Evolutionary conservation across 2,888 invertebrate genomes (phyloP).

Genomic region (Amblyjoppa fuscipennis): DNA sequence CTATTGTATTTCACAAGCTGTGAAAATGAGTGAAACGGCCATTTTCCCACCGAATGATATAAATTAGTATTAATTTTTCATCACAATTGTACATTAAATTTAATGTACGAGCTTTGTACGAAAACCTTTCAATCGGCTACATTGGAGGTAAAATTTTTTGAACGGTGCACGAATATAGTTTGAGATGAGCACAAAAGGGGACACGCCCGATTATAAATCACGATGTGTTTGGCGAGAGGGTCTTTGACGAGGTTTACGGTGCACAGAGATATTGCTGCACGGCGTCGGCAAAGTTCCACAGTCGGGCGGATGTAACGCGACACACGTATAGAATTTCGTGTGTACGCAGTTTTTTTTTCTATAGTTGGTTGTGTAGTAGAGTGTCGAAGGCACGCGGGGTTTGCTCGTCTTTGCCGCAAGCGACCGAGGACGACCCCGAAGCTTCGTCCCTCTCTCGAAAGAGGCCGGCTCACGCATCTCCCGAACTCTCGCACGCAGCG

Average conservation of each 20-base stretch:
- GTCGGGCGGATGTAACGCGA: constrained; percentile 39
- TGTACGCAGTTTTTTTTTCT: constrained; percentile 9
- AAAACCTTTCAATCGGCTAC: background rate
- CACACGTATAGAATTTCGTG: constrained; percentile 23
- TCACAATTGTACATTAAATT: too few species aligned
- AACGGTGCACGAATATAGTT: background rate
- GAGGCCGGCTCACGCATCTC: constrained; percentile 40
- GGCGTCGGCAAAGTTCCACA: constrained; percentile 59
- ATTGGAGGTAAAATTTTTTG: too few species aligned
- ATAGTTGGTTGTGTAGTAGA: background rate
- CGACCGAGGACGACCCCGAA: constrained; percentile 5
- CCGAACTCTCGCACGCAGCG: constrained; percentile 30
- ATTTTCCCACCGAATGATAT: too few species aligned
- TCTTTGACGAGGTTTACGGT: constrained; percentile 72
- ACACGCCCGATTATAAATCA: constrained; percentile 79
- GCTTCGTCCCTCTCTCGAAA: constrained; percentile 16
- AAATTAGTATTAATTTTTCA: too few species aligned
- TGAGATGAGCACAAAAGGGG: constrained; percentile 53
- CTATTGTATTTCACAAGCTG: too few species aligned
- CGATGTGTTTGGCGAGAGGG: constrained; percentile 72
- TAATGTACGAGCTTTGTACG: too few species aligned
- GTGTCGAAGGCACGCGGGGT: constrained; percentile 1
- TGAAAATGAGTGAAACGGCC: too few species aligned
- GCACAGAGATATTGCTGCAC: background rate
- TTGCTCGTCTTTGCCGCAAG: constrained; percentile 12